Percentiles rank a stretch among this genome's conserved stretches.
Evolutionary conservation across 2,113 vertebrate genomes (phyloP).

Genomic region (Thamnaconus septentrionalis): DNA sequence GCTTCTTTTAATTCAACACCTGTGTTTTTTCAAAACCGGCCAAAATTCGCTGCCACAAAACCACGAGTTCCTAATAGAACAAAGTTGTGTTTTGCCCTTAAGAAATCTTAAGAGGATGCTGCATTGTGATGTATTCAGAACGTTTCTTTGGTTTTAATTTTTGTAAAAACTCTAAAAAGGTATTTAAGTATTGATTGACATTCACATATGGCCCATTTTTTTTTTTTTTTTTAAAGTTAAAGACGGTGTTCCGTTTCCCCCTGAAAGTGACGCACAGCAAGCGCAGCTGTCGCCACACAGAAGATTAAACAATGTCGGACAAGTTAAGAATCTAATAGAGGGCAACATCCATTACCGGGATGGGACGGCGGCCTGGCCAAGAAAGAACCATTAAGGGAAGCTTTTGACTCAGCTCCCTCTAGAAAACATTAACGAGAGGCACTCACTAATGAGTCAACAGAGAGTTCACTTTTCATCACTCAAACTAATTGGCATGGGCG

Average conservation of each 20-base stretch:
- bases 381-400: constrained; percentile 65
- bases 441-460: constrained; percentile 66
- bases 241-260: constrained; percentile 16
- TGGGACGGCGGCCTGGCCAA: constrained; percentile 53
- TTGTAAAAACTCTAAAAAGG: constrained; percentile 11
- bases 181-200: constrained; percentile 27
- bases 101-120: too few relatives aligned
- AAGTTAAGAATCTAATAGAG: constrained; percentile 54
- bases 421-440: constrained; percentile 56
- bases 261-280: constrained; percentile 16
- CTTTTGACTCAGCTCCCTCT: constrained; percentile 55
- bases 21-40: too few relatives aligned
- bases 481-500: constrained; percentile 70
- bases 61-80: too few relatives aligned
- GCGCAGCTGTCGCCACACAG: constrained; percentile 11
- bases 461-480: constrained; percentile 67
- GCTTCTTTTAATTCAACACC: constrained; percentile 7
- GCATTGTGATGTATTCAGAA: too few relatives aligned
- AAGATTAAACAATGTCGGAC: constrained; percentile 52
- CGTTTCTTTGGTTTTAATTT: too few relatives aligned
- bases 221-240: neutral
- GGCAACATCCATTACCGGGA: constrained; percentile 63
- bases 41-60: too few relatives aligned
- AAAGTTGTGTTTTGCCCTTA: too few relatives aligned
- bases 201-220: constrained; percentile 5